phyloP scores from a whole-genome alignment of 2,888 invertebrate species.

The Elmis aenea region DNA sequence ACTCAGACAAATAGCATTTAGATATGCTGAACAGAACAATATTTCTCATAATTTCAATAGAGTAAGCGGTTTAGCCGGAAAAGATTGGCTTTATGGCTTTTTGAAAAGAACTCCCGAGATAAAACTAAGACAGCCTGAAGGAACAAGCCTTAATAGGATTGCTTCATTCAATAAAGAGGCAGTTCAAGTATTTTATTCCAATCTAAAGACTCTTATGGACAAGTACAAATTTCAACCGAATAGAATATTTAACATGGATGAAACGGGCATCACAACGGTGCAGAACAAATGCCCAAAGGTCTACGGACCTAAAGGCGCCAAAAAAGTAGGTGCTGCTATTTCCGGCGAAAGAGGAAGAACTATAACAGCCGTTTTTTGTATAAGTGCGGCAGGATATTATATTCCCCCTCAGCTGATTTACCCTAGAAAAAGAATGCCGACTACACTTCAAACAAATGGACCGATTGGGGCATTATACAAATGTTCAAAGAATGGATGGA shows the following conservation, averaged over 20 bases:
- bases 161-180: conserved; percentile 6
- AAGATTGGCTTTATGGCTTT: conserved; percentile 31
- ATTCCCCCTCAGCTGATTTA: conserved; percentile 7
- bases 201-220: conserved; percentile 4
- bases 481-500: conserved; percentile 14
- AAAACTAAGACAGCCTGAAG: conserved; percentile 7
- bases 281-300: conserved; percentile 6
- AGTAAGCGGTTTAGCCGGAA: conserved; percentile 25
- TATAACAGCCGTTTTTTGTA: conserved; percentile 5
- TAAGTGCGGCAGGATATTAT: conserved; percentile 4
- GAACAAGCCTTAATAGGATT: conserved; percentile 10
- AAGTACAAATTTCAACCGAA: conserved; percentile 6
- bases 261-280: conserved; percentile 6
- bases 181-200: conserved; percentile 3
- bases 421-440: conserved; percentile 3
- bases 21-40: conserved; percentile 18
- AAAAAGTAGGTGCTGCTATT: conserved; percentile 7
- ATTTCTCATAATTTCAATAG: conserved; percentile 28
- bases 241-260: conserved; percentile 5
- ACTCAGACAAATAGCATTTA: conserved; percentile 14
- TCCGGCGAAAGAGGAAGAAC: conserved; percentile 8
- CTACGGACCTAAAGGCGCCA: not conserved
- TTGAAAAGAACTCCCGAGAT: conserved; percentile 23
- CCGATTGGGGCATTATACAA: conserved; percentile 11
- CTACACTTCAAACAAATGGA: conserved; percentile 10